phyloP scores from a whole-genome alignment of 2,797 vertebrate genomes.

The Leucoraja ocellata region DNA sequence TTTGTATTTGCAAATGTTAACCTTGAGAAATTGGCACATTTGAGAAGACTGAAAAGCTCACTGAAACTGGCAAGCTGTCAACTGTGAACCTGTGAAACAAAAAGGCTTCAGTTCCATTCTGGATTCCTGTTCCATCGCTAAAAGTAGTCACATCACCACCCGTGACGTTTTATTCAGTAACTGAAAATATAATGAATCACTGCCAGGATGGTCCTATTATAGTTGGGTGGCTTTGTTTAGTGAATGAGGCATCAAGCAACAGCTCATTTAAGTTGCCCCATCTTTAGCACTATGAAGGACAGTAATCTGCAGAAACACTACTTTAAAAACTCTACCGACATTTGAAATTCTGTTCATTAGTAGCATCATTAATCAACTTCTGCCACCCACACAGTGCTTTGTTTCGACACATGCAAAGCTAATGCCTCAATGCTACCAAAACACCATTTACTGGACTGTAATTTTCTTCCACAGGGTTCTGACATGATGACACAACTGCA shows the following conservation, averaged over 20 bases:
- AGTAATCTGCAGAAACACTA: neutral
- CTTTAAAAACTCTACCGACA: neutral
- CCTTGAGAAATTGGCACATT: neutral
- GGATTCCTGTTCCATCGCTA: neutral
- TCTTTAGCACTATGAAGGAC: neutral
- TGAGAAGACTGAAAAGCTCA: too few species aligned
- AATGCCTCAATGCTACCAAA: neutral
- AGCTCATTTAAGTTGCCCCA: neutral
- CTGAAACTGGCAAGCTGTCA: neutral
- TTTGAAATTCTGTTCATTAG: neutral
- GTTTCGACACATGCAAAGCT: neutral
- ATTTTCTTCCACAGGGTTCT: neutral
- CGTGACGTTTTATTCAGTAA: neutral
- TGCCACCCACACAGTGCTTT: neutral
- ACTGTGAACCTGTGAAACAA: neutral
- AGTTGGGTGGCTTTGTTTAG: neutral
- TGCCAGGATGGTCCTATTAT: neutral
- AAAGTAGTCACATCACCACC: neutral
- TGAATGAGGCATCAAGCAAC: neutral
- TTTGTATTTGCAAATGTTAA: neutral
- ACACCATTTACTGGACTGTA: neutral
- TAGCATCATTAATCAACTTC: constrained; percentile 25
- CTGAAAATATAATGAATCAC: neutral
- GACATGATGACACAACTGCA: neutral
- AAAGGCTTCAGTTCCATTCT: neutral